Base-by-base conservation (phyloP, 2,888 invertebrate genomes). In the Agrotis segetum region DNA sequence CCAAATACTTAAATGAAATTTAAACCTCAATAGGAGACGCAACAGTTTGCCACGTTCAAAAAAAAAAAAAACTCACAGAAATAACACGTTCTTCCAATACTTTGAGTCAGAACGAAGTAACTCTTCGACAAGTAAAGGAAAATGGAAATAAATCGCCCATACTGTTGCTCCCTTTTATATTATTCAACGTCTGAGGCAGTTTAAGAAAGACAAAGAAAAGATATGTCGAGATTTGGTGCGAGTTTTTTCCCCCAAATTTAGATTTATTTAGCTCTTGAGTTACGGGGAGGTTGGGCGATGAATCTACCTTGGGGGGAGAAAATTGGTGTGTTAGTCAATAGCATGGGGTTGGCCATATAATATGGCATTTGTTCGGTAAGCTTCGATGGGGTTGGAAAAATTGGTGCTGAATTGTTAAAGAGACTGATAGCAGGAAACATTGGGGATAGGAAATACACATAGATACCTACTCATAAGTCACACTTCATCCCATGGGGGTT, bases 101-200 rank as follows among this genome's bases (percentile, higher is more conserved):
- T 72, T 84, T 78, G 74, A 77, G 77, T 53, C 66, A 49, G 55
- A 56, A 65, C 62, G 49, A 24, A 79, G 80, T 79, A 69, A 81
- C 67, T 77, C 81, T 80, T 76, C 77, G 71, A 81, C 73, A 70
- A 79, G 74, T 72, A 74, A 79, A 65, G 66, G 80, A 79, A 85
- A 87, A 89, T 88, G 85, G 84, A 88, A 87, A 90, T 88, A 85
- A 87, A 89, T 88, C 74, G 87, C 66, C 81, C 69, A 75, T 84
- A 74, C 81, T 76, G 79, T 79, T 67, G 66, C 62, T 74, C 69
- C 71, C 55, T 67, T 40, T 71, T 88, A 83, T 83, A 88, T 88
- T 87, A 88, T 88, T 87, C 83, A 88, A 61, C 50, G 53, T 34
- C 76, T 74, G 63, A 76, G 84, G 80, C 84, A 78, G 79, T 85